Evolutionary conservation across 2,888 invertebrate genomes (phyloP), one percentile per base, ranked within the genome.

Genomic region (Palloptera scutellata): DNA sequence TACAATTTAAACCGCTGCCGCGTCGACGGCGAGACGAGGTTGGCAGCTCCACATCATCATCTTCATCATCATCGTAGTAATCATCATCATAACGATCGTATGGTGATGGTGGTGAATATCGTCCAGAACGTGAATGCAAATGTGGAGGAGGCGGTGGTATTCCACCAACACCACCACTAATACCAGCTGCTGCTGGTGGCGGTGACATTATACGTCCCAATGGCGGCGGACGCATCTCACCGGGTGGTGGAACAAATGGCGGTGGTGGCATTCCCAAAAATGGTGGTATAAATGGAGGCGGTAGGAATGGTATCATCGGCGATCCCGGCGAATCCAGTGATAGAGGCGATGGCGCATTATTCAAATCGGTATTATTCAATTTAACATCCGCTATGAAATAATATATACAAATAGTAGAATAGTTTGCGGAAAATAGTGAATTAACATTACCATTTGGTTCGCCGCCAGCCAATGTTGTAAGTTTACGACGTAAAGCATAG

Each of bases 401-500:
- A 41, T 10, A 51, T n/a, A 51, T 48, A 30, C 43, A 42, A 42
- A 59, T 19, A 30, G 2, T 51, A 9, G 12, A 63, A 61, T 19
- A 54, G 12, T 11, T 20, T 1, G 6, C 58, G 12, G 58, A 61
- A 45, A 20, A 20, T 55, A 41, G 48, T 41, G 10, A 6, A 40
- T 43, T 15, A 20, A n/a, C 15, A 11, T 73, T 73, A 79, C 79
- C 72, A 64, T 73, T 77, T 9, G 67, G 68, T 69, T 79, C 77
- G 66, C 74, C 76, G 52, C 76, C 83, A 17, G 76, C 84, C 67
- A 85, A 77, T 6, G 80, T 74, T 9, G 86, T 86, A 68, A 91
- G 82, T 74, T 89, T 87, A 73, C 91, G 89, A 51, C 91, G 86
- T 73, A 91, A 82, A 67, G 89, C 89, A 11, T 90, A 88, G 3